Base-by-base conservation (phyloP, 2,888 invertebrate species). In the Eueremaeus valkanovi region DNA sequence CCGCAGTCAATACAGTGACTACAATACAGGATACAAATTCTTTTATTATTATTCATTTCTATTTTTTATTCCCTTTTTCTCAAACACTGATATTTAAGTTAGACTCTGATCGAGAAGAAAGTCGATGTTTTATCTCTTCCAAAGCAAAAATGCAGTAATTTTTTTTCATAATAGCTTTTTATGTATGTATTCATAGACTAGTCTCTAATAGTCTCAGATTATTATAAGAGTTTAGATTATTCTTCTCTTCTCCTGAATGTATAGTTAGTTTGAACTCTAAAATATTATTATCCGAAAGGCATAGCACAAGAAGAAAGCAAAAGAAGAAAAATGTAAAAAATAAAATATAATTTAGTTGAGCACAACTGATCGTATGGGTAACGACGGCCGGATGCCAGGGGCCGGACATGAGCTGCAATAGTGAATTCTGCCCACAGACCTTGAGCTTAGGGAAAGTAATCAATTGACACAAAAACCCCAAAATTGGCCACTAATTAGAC, bases 111-210 rank as follows among this genome's bases (percentile, higher is more conserved):
- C 21, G 55, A 55, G 55, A 36, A 36, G 36, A 55, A 55, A 55
- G 11, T 3, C 11, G 13, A 55, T 55, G 55, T 55, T 24, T 55
- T 55, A 27, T 55, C 24, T 55, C 27, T 27, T 16, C 13, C 24
- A 24, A 55, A 55, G 55, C 21, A 55, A 55, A 24, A 36, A 11
- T 55, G 16, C 51, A 5, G 8, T 51, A 36, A 36, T 55, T 55
- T 55, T 55, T 24, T 55, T 24, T 55, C 55, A 55, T 55, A 55
- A 55, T 55, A 55, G 27, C 55, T 55, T 55, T 51, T 55, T 55
- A 55, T 55, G 55, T 27, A 27, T 55, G 24, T 11, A 49, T 49
- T 49, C 24, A 55, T 55, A 55, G 55, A 24, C 55, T 55, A 27
- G 24, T 55, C 24, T 27, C 55, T 36, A 55, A 55, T 24, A 24